Conservation (phyloP, 2,113 vertebrate genomes). For the Nettapus auritus region DNA sequence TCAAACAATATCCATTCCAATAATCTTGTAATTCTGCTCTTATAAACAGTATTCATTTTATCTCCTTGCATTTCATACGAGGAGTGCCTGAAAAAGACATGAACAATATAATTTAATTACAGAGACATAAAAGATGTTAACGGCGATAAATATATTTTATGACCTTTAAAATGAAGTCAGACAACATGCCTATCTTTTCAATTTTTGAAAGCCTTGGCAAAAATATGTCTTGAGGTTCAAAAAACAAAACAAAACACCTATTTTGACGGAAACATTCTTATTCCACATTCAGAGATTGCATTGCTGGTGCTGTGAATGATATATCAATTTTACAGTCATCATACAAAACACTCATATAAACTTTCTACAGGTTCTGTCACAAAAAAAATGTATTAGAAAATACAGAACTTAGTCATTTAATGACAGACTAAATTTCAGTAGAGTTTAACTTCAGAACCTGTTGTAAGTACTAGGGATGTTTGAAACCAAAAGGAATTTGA, state of each 20-base stretch:
- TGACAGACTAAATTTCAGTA: constrained; percentile 3
- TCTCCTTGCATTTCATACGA: background rate
- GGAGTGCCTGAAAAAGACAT: background rate
- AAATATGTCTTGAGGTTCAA: background rate
- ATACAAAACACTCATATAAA: background rate
- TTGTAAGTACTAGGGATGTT: background rate
- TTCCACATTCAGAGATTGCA: background rate
- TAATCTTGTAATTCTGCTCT: background rate
- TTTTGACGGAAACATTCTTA: constrained; percentile 9
- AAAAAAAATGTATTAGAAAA: background rate
- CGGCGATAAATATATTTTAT: constrained; percentile 1
- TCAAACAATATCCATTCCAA: background rate
- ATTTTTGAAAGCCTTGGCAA: background rate
- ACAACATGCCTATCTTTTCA: background rate
- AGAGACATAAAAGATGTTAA: constrained; percentile 2
- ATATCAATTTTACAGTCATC: background rate
- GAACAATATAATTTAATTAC: constrained; percentile 6
- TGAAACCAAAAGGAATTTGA: background rate
- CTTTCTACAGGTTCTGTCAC: background rate
- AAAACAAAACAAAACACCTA: background rate
- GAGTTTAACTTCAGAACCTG: background rate
- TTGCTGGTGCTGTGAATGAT: background rate
- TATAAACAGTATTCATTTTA: background rate
- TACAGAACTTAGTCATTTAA: constrained; percentile 1
- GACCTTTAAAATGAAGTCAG: constrained; percentile 22